Evolutionary conservation across 2,888 invertebrate genomes (phyloP), one percentile per base, ranked within the genome.

Genomic region (Rhogogaster chlorosoma): DNA sequence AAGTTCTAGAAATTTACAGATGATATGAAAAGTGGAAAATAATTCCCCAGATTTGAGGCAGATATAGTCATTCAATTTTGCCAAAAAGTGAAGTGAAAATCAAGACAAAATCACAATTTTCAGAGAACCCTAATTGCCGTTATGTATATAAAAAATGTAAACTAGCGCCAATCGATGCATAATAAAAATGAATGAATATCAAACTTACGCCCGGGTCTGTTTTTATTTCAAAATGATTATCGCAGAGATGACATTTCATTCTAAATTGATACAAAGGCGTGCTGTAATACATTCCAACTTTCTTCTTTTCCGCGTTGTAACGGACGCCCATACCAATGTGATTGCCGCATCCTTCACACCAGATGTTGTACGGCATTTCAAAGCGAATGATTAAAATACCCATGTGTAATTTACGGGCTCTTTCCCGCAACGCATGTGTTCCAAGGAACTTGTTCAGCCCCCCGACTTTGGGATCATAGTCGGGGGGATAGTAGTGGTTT

Each of bases 311-410:
- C 0, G 98, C 98, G 91, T 98, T 99, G 93, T 99, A 99, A 80
- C 99, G 95, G 0, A 99, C 99, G 0, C 99, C 99, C 99, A 99
- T 99, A 45, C 99, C 99, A 85, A 99, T 98, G 92, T 99, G 99
- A 94, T 98, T 99, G 87, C 97, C 97, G 93, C 99, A 99, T 84
- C 99, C 99, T 61, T 98, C 98, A 90, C 99, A 99, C 99, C 99
- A 99, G 89, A 99, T 99, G 94, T 99, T 99, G 92, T 99, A 99
- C 0, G 99, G 99, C 99, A 99, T 99, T 94, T 99, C 99, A 95
- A 99, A 99, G 75, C 99, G 96, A 88, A 99, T 98, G 87, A 98
- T 97, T 36, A 99, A 96, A 89, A 99, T 99, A 15, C 99, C 99
- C 94, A 98, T 95, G 91, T 98, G 97, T 3, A 99, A 95, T 93